Evolutionary conservation across 2,113 vertebrate species (phyloP).

Genomic region (Ifrita kowaldi): DNA sequence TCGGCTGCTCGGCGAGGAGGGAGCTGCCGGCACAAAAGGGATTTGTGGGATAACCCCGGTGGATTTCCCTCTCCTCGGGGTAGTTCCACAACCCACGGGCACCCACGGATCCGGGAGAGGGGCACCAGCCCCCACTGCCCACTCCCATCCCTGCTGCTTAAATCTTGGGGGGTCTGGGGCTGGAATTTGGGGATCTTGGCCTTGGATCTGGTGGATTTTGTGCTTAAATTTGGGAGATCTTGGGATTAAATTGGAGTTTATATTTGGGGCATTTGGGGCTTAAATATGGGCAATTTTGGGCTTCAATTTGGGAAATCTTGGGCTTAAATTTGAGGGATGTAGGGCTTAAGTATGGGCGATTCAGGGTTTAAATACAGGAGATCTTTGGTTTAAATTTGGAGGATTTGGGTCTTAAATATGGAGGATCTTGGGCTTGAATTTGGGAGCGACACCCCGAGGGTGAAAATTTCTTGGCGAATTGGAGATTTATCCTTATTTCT

Average conservation of each 20-base stretch:
- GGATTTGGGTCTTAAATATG: not conserved
- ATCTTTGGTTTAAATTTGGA: not conserved
- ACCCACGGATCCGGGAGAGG: not conserved
- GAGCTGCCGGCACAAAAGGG: not conserved
- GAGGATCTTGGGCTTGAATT: not conserved
- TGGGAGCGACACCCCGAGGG: rapidly evolving
- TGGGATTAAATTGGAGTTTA: too few species aligned
- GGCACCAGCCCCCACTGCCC: rapidly evolving
- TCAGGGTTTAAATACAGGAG: not conserved
- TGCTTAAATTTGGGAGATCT: not conserved
- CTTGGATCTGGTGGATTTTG: not conserved
- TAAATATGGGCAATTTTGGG: not conserved
- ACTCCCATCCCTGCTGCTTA: rapidly evolving
- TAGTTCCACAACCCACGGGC: not conserved
- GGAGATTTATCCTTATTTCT: not conserved
- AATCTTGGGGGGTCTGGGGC: not conserved
- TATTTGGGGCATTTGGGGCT: not conserved
- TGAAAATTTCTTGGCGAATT: not conserved
- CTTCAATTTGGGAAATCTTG: not conserved
- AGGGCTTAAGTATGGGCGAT: not conserved
- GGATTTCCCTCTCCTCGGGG: not conserved
- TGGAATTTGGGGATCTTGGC: not conserved
- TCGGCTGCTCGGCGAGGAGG: not conserved
- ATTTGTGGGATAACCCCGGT: not conserved
- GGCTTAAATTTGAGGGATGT: not conserved